phyloP scores from a whole-genome alignment of 2,888 invertebrate species.

The Erannis defoliaria region DNA sequence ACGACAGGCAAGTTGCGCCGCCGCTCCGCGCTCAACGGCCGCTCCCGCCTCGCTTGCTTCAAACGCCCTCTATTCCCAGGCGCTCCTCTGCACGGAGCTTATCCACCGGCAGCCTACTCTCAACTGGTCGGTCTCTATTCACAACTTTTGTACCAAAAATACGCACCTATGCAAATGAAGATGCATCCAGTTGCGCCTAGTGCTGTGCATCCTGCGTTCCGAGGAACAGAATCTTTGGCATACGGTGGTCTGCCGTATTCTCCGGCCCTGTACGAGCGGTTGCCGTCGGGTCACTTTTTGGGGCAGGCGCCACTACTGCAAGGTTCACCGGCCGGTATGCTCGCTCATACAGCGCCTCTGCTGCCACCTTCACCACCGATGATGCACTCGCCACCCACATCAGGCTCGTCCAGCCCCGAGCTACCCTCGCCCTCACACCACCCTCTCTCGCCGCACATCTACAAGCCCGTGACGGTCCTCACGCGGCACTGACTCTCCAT shows the following conservation, averaged over 20 bases:
- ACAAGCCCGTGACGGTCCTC: constrained; percentile 86
- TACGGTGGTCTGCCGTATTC: constrained; percentile 78
- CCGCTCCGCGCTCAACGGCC: constrained; percentile 95
- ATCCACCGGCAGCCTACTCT: constrained; percentile 86
- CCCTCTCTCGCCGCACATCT: constrained; percentile 78
- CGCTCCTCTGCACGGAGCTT: constrained; percentile 86
- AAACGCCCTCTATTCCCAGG: constrained; percentile 90
- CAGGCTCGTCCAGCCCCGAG: constrained; percentile 77
- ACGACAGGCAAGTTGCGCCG: constrained; percentile 97
- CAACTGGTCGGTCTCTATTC: constrained; percentile 87
- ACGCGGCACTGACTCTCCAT: constrained; percentile 77
- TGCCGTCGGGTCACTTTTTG: constrained; percentile 67
- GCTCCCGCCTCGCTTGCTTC: constrained; percentile 95
- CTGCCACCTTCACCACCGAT: constrained; percentile 78
- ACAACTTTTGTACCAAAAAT: constrained; percentile 89
- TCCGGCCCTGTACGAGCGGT: constrained; percentile 69
- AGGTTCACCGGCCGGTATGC: constrained; percentile 60
- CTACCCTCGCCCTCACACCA: constrained; percentile 74
- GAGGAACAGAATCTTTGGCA: constrained; percentile 69
- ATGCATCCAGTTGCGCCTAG: constrained; percentile 82
- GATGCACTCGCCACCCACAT: constrained; percentile 71
- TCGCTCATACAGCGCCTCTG: constrained; percentile 63
- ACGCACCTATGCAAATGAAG: constrained; percentile 87
- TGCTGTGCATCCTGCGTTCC: constrained; percentile 83
- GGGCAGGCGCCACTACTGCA: constrained; percentile 66